Evolutionary conservation across 2,888 invertebrate genomes (phyloP).

Genomic region (Chrysolina americana): DNA sequence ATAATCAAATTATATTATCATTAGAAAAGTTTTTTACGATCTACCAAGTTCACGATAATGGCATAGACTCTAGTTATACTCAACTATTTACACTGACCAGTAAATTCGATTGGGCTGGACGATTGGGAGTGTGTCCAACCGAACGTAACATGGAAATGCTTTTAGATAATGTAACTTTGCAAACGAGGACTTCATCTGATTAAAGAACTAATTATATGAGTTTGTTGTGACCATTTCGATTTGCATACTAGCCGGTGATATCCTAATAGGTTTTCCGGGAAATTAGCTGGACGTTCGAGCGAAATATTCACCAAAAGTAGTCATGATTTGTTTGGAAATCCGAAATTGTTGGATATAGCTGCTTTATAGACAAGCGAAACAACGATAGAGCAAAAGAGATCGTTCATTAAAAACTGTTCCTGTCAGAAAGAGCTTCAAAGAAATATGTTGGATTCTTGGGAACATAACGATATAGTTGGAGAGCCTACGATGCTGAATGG

Average conservation of each 20-base stretch:
- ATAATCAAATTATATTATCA: no score
- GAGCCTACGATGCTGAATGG: no score
- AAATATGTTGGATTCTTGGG: no score
- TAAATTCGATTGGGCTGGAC: conserved; percentile 42
- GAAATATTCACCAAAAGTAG: neutral
- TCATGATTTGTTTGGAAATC: neutral
- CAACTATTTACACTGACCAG: conserved; percentile 11
- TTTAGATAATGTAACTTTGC: conserved; percentile 55
- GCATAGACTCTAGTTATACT: neutral
- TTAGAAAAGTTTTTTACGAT: no score
- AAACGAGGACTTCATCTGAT: conserved; percentile 52
- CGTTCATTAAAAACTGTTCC: no score
- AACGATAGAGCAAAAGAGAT: no score
- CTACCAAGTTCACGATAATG: no score
- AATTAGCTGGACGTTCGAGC: neutral
- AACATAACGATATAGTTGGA: no score
- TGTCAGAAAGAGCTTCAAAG: no score
- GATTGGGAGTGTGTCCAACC: conserved; percentile 42
- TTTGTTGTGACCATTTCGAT: conserved; percentile 40
- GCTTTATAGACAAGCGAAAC: no score
- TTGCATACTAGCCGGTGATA: conserved; percentile 41
- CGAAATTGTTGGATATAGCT: no score
- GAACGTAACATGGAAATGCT: conserved; percentile 55
- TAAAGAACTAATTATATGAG: conserved; percentile 46
- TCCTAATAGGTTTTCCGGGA: conserved; percentile 19